Evolutionary conservation across 2,797 vertebrate species (phyloP), one percentile per base, ranked within the genome.

Genomic region (Agapornis canus): DNA sequence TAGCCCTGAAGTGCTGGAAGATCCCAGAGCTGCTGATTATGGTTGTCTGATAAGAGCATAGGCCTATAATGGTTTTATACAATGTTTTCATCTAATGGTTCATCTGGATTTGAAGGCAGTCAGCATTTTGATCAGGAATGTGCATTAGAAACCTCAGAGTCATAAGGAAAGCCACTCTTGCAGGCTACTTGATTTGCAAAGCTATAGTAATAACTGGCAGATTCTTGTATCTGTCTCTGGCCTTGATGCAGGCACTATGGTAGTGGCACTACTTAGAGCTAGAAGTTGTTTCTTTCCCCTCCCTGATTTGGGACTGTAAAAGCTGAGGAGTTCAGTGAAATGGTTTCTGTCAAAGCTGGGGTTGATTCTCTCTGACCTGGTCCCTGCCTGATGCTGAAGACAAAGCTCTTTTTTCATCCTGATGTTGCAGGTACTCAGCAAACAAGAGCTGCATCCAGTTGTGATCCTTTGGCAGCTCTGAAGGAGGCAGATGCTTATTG

Each of bases 1-100:
- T 32, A 94, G 80, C 82, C 87, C 80, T 68, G 47, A 72, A 93
- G 95, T 71, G 81, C 83, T 87, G 73, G 64, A 92, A 76, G 84
- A 94, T 93, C 89, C 65, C 82, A 63, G 82, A 35, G 68, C 63
- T 91, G 65, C 87, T 90, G 94, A 85, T 95, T 31, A 39, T 32
- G 79, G 60, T 63, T 89, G 78, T 22, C 35, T 85, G 90, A 95
- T 95, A 89, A 90, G 9, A 83, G 47, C 43, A 27, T 2, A 51
- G 79, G 42, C 63, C 72, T 79, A 4, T 40, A 17, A 57, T 43
- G 54, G 25, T 63, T 81, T 90, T 64, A 42, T 42, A 57, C 60
- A 8, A 35, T 26, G 56, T 82, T 90, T 84, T 80, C 1, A 3
- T 89, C 31, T 49, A 6, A 35, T 68, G 59, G 56, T 59, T 45